Evolutionary conservation across 2,888 invertebrate genomes (phyloP), one percentile per base, ranked within the genome.

Genomic region (Tinea trinotella): DNA sequence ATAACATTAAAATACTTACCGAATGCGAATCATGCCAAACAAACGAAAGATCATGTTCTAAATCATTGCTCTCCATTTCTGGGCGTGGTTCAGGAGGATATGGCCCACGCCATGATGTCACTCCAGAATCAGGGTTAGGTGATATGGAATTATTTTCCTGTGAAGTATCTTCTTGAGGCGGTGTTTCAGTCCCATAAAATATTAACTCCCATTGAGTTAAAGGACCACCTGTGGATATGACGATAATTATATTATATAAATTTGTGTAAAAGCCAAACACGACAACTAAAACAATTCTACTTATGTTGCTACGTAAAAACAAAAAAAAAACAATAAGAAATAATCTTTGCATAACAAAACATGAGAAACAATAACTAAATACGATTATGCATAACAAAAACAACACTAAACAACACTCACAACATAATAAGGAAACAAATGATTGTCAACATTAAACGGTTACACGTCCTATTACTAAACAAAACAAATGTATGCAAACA

Each of bases 181-280:
- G 89, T 1, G 79, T 77, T 59, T 90, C 90, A 1, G 95, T 95
- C 40, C 95, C 95, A 75, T 94, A 93, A 71, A 95, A 90, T 66
- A 93, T 91, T 66, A 95, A 76, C 73, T 93, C 91, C 95, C 95
- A 95, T 62, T 93, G 91, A 53, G 90, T 88, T 56, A 95, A 80
- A 1, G 84, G 83, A 35, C 83, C 84, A 65, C 90, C 89, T 65
- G 88, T 80, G 87, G 63, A 59, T 64, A 70, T n/a, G 30, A n/a
- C n/a, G n/a, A 7, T 35, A 40, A 12, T 15, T 40, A 13, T 40
- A 24, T 24, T 9, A 24, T 24, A 24, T 7, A 7, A 24, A 5
- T 7, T 9, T 5, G 24, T 24, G 24, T 24, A 24, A 7, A 7
- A 24, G 24, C 5, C 5, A 24, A 24, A 5, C 5, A 24, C 9